phyloP scores from a whole-genome alignment of 2,113 vertebrate species.

The Crotalus horridus region DNA sequence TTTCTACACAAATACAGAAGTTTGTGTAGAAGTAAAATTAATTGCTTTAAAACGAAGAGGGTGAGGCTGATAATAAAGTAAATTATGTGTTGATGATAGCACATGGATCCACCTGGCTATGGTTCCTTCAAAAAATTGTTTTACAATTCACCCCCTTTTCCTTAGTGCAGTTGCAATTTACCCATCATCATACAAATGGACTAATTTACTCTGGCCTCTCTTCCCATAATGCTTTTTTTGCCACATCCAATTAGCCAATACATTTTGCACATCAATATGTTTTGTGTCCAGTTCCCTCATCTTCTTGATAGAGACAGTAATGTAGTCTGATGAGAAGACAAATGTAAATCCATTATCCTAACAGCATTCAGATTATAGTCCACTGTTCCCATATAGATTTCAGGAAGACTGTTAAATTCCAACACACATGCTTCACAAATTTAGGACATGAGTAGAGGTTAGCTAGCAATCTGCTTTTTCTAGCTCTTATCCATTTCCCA shows the following conservation, averaged over 20 bases:
- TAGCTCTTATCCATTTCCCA: background rate
- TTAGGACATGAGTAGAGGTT: background rate
- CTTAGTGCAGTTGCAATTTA: background rate
- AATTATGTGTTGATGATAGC: background rate
- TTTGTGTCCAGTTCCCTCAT: background rate
- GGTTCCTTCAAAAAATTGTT: background rate
- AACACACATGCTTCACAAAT: background rate
- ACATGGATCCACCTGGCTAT: background rate
- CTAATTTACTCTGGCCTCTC: constrained; percentile 10
- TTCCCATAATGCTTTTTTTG: background rate
- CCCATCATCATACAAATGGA: background rate
- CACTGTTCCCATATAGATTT: background rate
- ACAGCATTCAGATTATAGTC: background rate
- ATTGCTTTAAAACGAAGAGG: background rate
- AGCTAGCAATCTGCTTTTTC: background rate
- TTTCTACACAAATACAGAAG: background rate
- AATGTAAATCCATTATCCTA: constrained; percentile 13
- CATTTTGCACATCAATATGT: constrained; percentile 4
- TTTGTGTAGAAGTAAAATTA: background rate
- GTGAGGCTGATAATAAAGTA: background rate
- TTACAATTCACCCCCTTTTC: background rate
- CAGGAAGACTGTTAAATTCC: background rate
- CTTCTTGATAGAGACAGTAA: constrained; percentile 1
- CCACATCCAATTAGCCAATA: background rate
- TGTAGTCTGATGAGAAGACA: constrained; percentile 3